Evolutionary conservation across 2,888 invertebrate species (phyloP), one percentile per base, ranked within the genome.

Genomic region (Odontomyia ornata): DNA sequence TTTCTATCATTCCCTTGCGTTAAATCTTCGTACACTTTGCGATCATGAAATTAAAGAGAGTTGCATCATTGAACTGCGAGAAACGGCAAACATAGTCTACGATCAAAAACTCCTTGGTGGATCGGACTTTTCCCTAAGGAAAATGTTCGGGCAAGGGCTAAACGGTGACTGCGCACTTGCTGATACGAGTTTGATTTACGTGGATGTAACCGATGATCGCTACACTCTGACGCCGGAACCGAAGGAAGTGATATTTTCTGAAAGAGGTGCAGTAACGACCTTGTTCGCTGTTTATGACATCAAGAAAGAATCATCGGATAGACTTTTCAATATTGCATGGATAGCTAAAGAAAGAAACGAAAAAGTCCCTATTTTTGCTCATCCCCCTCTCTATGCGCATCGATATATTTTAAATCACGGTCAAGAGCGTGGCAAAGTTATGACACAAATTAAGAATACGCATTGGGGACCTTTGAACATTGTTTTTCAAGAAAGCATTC

Each of bases 331-430:
- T 82, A 89, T 97, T 80, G 92, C 90, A 62, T 92, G 91, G 76
- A 60, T 84, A 1, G 79, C 81, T 23, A 80, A 83, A 67, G 79
- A 81, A 9, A 78, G 81, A 7, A 77, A 79, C 4, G 56, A 77
- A 0, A 65, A 86, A 72, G 86, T 92, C 80, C 83, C 87, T 46
- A 83, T 92, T 0, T 89, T 89, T 72, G 88, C 90, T 76, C 90
- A 91, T 65, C 95, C 96, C 0, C 88, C 93, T 5, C 82, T 95
- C 1, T 90, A 91, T 83, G 95, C 94, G 11, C 94, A 93, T 83
- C 91, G 95, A 81, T 94, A 93, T 84, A 89, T 95, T n/a, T 89
- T 93, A 21, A 97, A 97, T 1, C 95, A 94, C 88, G 98, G 98
- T 0, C 95, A 97, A 87, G 96, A 97, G 85, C 91, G 91, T 83